Conservation (phyloP, 2,797 vertebrate genomes). For the Semaprochilodus insignis region DNA sequence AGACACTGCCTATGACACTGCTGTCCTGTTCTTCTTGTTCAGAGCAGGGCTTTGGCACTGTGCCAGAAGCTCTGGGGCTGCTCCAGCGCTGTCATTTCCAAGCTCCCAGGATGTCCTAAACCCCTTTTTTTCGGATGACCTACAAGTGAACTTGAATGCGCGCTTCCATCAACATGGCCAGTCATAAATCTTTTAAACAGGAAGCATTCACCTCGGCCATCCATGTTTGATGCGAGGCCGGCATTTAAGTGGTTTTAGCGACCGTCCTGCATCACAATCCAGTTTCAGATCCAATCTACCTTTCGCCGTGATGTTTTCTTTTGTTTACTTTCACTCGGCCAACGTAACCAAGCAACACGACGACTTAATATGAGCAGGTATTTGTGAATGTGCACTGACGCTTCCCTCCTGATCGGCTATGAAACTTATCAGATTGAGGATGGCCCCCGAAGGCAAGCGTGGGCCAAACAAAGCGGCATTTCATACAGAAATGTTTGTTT, state of each 20-base stretch:
- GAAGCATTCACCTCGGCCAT: not conserved
- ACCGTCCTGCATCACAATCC: not conserved
- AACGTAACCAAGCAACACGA: conserved; percentile 14
- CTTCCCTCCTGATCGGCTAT: conserved; percentile 24
- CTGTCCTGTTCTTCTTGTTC: conserved; percentile 44
- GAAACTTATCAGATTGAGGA: conserved; percentile 44
- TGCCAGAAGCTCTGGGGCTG: conserved; percentile 50
- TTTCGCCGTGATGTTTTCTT: conserved; percentile 5
- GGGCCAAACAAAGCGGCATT: conserved; percentile 25
- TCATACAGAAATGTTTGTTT: conserved; percentile 50
- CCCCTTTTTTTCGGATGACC: conserved; percentile 19
- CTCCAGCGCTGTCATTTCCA: conserved; percentile 36
- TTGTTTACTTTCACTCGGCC: conserved; percentile 11
- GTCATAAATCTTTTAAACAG: conserved; percentile 28
- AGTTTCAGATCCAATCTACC: not conserved
- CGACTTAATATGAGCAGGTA: conserved; percentile 30
- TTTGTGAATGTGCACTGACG: conserved; percentile 37
- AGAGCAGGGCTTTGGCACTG: conserved; percentile 54
- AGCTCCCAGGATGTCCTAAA: not conserved
- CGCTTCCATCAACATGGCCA: not conserved
- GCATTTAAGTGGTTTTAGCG: not conserved
- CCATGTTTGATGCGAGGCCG: not conserved
- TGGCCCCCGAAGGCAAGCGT: conserved; percentile 34
- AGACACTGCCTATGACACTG: not conserved
- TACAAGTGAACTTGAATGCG: not conserved